These are phyloP conservation scores for Stenchaetothrips biformis DNA, from an alignment of 2,888 invertebrate species.

Conservation along the genomic window DNA sequence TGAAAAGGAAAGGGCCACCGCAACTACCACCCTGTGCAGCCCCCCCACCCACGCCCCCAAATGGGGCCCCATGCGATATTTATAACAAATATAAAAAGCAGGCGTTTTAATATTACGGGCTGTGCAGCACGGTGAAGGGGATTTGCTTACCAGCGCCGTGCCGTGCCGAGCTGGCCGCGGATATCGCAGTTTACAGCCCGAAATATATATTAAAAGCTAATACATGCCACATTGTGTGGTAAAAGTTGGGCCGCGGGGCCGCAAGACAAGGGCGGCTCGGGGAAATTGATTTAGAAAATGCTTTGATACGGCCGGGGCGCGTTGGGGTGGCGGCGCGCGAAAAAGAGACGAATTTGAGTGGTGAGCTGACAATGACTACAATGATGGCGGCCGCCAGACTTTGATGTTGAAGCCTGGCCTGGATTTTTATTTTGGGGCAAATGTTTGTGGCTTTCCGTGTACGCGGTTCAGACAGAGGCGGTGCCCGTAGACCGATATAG, in stretches of 20 bases:
- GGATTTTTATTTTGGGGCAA: neutral
- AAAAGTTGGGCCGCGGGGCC: neutral
- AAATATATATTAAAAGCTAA: slow-evolving; percentile 25
- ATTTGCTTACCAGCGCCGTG: neutral
- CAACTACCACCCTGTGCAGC: too few relatives aligned
- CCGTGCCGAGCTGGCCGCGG: neutral
- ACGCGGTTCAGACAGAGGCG: neutral
- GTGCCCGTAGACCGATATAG: neutral
- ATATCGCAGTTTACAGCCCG: neutral
- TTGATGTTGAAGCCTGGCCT: neutral
- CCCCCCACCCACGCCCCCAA: too few relatives aligned
- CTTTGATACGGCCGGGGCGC: neutral
- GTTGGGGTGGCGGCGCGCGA: neutral
- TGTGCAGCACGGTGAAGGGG: neutral
- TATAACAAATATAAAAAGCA: neutral
- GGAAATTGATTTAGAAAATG: slow-evolving; percentile 24
- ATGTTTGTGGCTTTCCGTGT: neutral
- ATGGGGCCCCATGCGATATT: neutral
- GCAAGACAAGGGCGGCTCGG: neutral
- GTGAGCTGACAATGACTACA: neutral
- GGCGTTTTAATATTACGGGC: neutral
- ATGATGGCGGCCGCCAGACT: neutral
- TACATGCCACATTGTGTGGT: slow-evolving; percentile 15
- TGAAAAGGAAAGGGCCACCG: neutral
- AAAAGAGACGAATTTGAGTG: slow-evolving; percentile 2